Evolutionary conservation across 2,888 invertebrate genomes (phyloP), one percentile per base, ranked within the genome.

Genomic region (Ormyrus thymus): DNA sequence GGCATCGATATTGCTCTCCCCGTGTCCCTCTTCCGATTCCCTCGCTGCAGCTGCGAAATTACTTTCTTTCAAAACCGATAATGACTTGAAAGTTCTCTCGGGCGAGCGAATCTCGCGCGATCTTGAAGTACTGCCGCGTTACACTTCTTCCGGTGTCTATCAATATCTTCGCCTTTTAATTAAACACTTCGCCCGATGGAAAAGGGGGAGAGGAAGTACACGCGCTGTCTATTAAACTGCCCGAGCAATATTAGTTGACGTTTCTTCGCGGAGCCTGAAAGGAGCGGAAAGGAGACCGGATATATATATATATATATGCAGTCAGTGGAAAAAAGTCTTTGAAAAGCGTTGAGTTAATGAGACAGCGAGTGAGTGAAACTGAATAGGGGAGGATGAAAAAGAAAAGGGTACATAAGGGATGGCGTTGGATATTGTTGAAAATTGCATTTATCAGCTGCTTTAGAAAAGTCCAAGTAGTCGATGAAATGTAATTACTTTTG

Each of bases 111-210:
- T 29, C n/a, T n/a, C 43, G 45, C 7, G 7, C 43, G 10, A 55
- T 68, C 58, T 15, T 10, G 11, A 7, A 0, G 5, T 29, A 29
- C 3, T 29, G 29, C 29, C 29, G 29, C 3, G 29, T 29, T 29
- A 29, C 29, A 29, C 29, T 29, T 29, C 29, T 29, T 29, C 29
- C 29, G 29, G 61, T 29, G 11, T 61, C 48, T 48, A 9, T 59
- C 77, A n/a, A 59, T 64, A 58, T 45, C 56, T 59, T 62, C 69
- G 74, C 68, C 66, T 80, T 74, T 74, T 77, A 80, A 80, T 80
- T 77, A 77, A 80, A 80, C 76, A 64, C 61, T 80, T 68, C 13
- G 58, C 68, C 64, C 48, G 29, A 29, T 29, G 4, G 29, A 29
- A 29, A 4, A 29, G 29, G 29, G 29, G 0, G 29, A 29, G 29